Conservation (phyloP, 2,888 invertebrate genomes). For the Proisotoma minuta region DNA sequence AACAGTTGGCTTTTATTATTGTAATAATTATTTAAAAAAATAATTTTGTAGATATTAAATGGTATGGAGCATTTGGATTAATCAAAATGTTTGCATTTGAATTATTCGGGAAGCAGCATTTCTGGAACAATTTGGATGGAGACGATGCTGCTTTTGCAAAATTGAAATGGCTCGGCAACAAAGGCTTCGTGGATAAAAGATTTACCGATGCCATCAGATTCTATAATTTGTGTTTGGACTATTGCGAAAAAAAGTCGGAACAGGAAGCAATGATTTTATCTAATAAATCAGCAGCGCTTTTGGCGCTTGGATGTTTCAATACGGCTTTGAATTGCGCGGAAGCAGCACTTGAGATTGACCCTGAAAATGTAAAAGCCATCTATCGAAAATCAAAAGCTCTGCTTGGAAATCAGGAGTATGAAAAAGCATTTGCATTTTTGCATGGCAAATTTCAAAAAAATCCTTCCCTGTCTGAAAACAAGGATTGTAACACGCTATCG, state of each 20-base stretch:
- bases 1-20: too few relatives aligned
- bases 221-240: neutral
- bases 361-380: neutral
- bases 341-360: neutral
- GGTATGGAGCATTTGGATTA: too few relatives aligned
- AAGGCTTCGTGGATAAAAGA: neutral
- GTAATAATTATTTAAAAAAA: too few relatives aligned
- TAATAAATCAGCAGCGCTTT: neutral
- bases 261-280: neutral
- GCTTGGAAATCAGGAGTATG: neutral
- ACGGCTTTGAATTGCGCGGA: neutral
- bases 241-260: neutral
- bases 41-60: too few relatives aligned
- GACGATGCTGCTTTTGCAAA: too few relatives aligned
- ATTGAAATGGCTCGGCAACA: too few relatives aligned
- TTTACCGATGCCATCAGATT: neutral
- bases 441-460: neutral
- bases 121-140: too few relatives aligned
- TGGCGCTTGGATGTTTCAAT: neutral
- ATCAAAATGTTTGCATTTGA: too few relatives aligned
- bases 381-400: neutral
- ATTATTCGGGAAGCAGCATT: too few relatives aligned
- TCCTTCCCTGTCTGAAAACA: neutral
- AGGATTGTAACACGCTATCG: neutral
- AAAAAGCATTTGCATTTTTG: neutral